Conservation (phyloP, 2,797 vertebrate genomes). For the Schizopygopsis malacanthus region DNA sequence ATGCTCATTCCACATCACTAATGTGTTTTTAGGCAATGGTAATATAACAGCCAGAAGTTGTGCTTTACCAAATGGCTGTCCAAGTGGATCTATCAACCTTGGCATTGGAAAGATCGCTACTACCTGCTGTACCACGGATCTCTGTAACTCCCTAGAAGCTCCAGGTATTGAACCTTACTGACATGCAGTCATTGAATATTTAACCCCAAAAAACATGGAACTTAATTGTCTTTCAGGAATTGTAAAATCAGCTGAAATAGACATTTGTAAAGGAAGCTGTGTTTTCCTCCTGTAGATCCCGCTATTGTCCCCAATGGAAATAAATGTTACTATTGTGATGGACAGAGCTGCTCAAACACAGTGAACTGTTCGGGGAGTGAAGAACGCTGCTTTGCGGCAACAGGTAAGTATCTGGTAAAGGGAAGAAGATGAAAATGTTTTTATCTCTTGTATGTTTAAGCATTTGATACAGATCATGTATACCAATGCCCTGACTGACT, state of each 20-base stretch:
- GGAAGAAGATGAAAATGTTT: too few species aligned
- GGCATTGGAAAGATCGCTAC: too few species aligned
- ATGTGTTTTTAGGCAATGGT: not conserved
- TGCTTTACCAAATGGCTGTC: not conserved
- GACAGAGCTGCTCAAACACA: not conserved
- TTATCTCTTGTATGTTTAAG: too few species aligned
- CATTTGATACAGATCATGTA: too few species aligned
- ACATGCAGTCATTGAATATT: too few species aligned
- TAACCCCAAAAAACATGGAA: not conserved
- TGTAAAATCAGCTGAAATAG: too few species aligned
- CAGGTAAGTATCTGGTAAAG: not conserved
- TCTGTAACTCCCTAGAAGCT: not conserved
- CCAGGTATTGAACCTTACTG: conserved; percentile 3
- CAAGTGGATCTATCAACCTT: not conserved
- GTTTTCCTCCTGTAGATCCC: too few species aligned
- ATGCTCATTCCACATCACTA: not conserved
- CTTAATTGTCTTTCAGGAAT: too few species aligned
- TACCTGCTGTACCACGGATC: not conserved
- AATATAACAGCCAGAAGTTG: not conserved
- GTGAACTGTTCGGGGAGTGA: not conserved
- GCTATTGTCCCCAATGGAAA: too few species aligned
- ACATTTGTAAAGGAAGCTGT: too few species aligned
- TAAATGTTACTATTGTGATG: too few species aligned
- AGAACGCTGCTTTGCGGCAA: not conserved
- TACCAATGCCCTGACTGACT: too few species aligned